Percentiles rank a stretch among this genome's conserved stretches.
Conservation (phyloP, 2,888 invertebrate species). For the Beris chalybata region DNA sequence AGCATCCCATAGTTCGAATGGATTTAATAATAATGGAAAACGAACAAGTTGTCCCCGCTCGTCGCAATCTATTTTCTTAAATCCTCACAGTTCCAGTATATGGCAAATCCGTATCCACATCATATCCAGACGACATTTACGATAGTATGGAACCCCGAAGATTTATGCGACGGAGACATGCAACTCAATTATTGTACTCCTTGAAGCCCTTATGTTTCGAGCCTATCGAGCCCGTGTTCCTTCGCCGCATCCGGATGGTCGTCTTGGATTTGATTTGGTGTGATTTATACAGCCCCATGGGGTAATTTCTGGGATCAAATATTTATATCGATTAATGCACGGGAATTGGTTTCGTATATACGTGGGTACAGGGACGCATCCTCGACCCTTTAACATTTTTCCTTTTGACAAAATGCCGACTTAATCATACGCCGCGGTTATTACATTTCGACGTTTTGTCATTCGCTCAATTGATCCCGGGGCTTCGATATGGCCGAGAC, state of each 20-base stretch:
- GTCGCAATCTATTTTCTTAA: constrained; percentile 5
- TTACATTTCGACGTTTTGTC: constrained; percentile 20
- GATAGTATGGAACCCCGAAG: constrained; percentile 1
- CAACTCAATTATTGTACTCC: constrained; percentile 21
- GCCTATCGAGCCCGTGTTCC: neutral
- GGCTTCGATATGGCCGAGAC: too few relatives aligned
- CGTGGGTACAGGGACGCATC: too few relatives aligned
- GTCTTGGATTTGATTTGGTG: constrained; percentile 31
- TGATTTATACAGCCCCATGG: constrained; percentile 33
- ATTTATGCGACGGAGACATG: constrained; percentile 23
- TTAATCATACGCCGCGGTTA: constrained; percentile 15
- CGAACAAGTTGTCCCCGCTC: neutral
- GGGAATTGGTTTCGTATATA: constrained; percentile 6
- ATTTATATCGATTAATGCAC: constrained; percentile 29
- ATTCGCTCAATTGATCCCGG: neutral
- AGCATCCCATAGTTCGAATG: constrained; percentile 13
- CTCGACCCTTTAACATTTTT: too few relatives aligned
- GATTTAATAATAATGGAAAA: constrained; percentile 21
- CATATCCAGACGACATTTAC: constrained; percentile 22
- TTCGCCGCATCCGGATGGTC: neutral
- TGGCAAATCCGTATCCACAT: neutral
- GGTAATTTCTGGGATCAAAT: constrained; percentile 29
- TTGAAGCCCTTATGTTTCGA: neutral
- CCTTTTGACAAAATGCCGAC: constrained; percentile 12
- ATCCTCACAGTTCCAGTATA: neutral